Evolutionary conservation across 2,888 invertebrate species (phyloP).

Genomic region (Agonum fuliginosum): DNA sequence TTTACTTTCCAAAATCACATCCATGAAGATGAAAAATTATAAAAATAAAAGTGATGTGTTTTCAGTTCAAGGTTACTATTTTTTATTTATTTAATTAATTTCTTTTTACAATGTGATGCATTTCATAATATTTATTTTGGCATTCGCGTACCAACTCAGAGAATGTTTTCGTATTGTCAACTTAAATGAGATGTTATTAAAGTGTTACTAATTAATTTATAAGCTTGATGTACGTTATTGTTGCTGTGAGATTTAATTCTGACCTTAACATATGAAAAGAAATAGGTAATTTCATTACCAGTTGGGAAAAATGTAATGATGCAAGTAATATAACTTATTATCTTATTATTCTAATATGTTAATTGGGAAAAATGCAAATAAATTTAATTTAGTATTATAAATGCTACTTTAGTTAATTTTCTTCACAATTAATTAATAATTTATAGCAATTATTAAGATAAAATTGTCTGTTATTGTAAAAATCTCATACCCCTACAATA

Average conservation of each 20-base stretch:
- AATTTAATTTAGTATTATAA: too few relatives aligned
- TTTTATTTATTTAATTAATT: conserved; percentile 25
- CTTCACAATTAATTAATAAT: background rate
- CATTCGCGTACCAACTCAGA: conserved; percentile 16
- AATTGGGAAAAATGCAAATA: background rate
- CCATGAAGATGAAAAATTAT: conserved; percentile 60
- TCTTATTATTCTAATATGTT: conserved; percentile 9
- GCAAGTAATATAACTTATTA: background rate
- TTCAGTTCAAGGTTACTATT: conserved; percentile 49
- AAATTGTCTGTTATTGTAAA: too few relatives aligned
- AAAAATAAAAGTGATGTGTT: conserved; percentile 13
- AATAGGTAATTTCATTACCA: conserved; percentile 10
- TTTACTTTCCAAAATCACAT: conserved; percentile 58
- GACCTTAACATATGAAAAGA: conserved; percentile 23
- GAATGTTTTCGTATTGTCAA: conserved; percentile 7
- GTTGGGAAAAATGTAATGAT: background rate
- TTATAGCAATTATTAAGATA: background rate
- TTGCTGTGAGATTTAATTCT: conserved; percentile 13
- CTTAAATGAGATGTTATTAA: background rate
- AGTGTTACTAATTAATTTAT: conserved; percentile 12
- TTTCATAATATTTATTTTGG: conserved; percentile 44
- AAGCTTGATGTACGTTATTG: conserved; percentile 8
- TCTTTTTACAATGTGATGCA: conserved; percentile 25
- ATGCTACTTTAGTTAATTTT: too few relatives aligned
- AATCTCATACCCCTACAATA: too few relatives aligned